These are phyloP conservation scores for Oriolus oriolus DNA, from an alignment of 2,113 vertebrate genomes.

Conservation along the genomic window DNA sequence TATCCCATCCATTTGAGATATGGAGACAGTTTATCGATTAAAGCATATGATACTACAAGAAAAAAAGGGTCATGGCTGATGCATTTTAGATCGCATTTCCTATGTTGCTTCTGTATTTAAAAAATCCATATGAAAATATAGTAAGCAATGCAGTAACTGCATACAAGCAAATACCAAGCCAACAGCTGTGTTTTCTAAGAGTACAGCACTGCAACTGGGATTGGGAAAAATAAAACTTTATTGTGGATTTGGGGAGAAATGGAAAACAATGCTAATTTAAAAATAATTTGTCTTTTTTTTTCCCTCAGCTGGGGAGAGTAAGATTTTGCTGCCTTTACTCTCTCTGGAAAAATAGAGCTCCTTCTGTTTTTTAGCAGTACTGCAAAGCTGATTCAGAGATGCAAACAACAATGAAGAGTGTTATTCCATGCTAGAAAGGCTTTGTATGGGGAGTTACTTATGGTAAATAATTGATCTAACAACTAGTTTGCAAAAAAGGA, in stretches of 20 bases:
- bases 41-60: background rate
- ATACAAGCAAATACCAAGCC: background rate
- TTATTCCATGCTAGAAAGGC: background rate
- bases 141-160: background rate
- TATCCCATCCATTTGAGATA: background rate
- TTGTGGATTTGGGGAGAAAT: background rate
- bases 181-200: constrained; percentile 5
- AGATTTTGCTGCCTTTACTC: constrained; percentile 1
- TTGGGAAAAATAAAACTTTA: constrained; percentile 42
- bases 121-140: background rate
- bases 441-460: background rate
- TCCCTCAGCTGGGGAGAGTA: background rate
- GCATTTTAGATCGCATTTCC: background rate
- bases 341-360: background rate
- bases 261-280: constrained; percentile 15
- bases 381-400: background rate
- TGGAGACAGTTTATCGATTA: background rate
- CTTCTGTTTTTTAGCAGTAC: background rate
- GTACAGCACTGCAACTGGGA: background rate
- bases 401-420: background rate
- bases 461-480: background rate
- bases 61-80: background rate
- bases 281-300: background rate
- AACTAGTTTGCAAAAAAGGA: background rate
- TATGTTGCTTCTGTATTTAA: background rate